Conservation (phyloP, 2,797 vertebrate species). For the Alauda arvensis region DNA sequence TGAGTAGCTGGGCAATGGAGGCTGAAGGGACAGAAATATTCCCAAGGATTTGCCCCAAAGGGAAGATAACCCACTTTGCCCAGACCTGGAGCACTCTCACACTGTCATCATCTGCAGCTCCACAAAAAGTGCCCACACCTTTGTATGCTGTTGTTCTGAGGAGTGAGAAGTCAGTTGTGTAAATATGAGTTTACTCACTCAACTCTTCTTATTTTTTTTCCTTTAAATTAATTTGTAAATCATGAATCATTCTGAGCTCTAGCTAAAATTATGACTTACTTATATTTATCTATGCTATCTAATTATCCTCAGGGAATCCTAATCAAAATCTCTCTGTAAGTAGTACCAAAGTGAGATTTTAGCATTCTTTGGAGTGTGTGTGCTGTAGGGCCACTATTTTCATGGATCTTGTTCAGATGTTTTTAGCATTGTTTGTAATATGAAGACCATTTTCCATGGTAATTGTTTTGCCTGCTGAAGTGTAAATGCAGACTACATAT, state of each 20-base stretch:
- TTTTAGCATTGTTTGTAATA: not conserved
- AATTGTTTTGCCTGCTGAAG: not conserved
- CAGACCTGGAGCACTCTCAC: not conserved
- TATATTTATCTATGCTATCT: not conserved
- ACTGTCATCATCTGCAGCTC: not conserved
- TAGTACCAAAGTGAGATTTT: not conserved
- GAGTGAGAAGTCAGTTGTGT: not conserved
- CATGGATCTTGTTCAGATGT: not conserved
- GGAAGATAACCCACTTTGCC: not conserved
- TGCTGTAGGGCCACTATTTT: not conserved
- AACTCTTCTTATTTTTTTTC: not conserved
- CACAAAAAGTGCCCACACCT: not conserved
- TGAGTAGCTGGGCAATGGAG: not conserved
- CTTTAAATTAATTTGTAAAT: not conserved
- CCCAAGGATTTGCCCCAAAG: not conserved
- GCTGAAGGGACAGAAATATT: accelerated
- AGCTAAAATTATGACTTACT: not conserved
- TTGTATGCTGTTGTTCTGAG: not conserved
- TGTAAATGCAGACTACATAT: not conserved
- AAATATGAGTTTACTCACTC: not conserved
- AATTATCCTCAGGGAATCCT: conserved; percentile 1
- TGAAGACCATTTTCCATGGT: not conserved
- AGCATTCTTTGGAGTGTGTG: not conserved
- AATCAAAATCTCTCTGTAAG: conserved; percentile 4
- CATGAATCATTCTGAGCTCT: not conserved